A percentile compares a stretch with the other conserved stretches of the same genome.
phyloP scores from a whole-genome alignment of 2,113 vertebrate species.

The Natator depressus region DNA sequence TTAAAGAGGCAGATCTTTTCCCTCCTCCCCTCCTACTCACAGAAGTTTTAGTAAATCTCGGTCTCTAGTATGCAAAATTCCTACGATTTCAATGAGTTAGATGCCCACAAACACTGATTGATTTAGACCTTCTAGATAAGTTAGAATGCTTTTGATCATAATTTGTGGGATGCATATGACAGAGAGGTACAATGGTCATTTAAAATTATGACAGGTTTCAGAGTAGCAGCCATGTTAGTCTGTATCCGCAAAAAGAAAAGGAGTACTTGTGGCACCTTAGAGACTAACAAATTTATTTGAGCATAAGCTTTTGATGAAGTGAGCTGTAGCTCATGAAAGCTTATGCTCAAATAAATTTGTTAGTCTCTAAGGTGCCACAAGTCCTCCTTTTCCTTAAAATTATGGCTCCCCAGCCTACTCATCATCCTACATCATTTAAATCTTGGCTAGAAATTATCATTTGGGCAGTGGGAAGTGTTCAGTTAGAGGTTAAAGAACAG shows the following conservation, averaged over 20 bases:
- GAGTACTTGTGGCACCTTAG: too few relatives aligned
- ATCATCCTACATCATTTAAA: not conserved
- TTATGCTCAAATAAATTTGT: too few relatives aligned
- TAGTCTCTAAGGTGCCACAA: too few relatives aligned
- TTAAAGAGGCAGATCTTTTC: not conserved
- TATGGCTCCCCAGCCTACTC: not conserved
- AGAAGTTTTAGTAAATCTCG: fast-evolving
- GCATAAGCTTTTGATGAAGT: too few relatives aligned
- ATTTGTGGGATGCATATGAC: not conserved
- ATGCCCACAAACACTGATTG: not conserved
- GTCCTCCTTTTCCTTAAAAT: not conserved
- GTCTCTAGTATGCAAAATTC: not conserved
- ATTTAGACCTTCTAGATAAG: not conserved
- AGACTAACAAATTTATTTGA: too few relatives aligned
- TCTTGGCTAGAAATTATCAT: not conserved
- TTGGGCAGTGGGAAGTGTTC: not conserved
- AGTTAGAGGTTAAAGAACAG: not conserved
- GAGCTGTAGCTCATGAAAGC: too few relatives aligned
- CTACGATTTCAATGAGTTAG: not conserved
- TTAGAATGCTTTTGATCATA: not conserved
- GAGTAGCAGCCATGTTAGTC: too few relatives aligned
- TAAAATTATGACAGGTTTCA: not conserved
- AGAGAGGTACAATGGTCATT: fast-evolving
- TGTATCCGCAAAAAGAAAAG: too few relatives aligned
- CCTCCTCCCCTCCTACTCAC: not conserved